Evolutionary conservation across 2,888 invertebrate species (phyloP).

Genomic region (Zhuqinia jingwanae): DNA sequence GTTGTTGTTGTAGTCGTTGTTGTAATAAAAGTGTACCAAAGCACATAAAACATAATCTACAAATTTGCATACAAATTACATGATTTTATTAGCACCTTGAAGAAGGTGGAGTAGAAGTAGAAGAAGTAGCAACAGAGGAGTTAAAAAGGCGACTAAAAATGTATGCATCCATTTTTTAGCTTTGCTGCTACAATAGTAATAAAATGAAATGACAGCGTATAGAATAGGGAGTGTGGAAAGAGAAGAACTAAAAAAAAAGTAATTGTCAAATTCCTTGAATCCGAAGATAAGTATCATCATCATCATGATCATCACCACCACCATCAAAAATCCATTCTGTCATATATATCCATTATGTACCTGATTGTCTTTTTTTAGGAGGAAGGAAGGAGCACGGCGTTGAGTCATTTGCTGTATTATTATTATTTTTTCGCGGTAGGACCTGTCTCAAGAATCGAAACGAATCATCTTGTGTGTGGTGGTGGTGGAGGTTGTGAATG

Average conservation of each 20-base stretch:
- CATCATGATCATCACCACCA: not conserved
- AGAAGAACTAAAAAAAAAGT: no score
- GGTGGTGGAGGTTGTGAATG: no score
- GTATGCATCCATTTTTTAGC: not conserved
- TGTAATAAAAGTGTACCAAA: slow-evolving; percentile 5
- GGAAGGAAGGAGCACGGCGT: not conserved
- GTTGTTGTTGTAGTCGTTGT: no score
- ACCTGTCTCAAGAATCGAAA: not conserved
- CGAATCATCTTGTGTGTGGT: not conserved
- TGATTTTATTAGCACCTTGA: slow-evolving; percentile 15
- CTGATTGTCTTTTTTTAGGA: not conserved
- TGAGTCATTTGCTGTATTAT: no score
- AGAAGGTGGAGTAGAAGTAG: slow-evolving; percentile 24
- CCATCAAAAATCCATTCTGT: no score
- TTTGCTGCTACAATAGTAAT: not conserved
- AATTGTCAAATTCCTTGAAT: slow-evolving; percentile 33
- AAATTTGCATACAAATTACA: slow-evolving; percentile 22
- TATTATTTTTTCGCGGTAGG: no score
- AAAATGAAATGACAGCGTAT: not conserved
- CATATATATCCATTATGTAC: not conserved
- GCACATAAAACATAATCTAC: slow-evolving; percentile 3
- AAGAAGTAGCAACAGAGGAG: no score
- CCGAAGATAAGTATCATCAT: not conserved
- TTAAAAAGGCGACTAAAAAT: not conserved
- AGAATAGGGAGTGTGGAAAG: not conserved